phyloP scores from a whole-genome alignment of 2,888 invertebrate species.

The Rhamphomyia laevipes region DNA sequence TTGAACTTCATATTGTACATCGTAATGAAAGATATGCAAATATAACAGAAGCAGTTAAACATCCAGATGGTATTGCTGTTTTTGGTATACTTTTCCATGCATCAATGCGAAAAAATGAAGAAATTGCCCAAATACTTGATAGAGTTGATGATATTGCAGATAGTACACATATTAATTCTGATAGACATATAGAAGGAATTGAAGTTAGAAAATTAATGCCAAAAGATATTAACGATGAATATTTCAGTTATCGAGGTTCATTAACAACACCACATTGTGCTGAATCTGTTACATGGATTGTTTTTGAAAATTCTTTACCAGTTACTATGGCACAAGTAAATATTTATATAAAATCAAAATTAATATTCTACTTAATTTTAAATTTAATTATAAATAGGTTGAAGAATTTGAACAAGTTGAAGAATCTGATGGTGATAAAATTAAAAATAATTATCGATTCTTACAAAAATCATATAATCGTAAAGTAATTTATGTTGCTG shows the following conservation, averaged over 20 bases:
- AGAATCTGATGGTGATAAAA: constrained; percentile 26
- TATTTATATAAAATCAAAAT: neutral
- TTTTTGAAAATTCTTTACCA: constrained; percentile 44
- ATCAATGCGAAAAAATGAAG: constrained; percentile 25
- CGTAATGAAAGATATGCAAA: constrained; percentile 41
- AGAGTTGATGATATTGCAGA: constrained; percentile 2
- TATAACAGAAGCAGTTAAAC: constrained; percentile 40
- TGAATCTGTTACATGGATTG: constrained; percentile 64
- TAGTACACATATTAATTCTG: constrained; percentile 10
- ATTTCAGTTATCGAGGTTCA: constrained; percentile 55
- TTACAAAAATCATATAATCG: constrained; percentile 28
- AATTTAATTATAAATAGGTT: constrained; percentile 23
- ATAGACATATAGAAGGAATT: constrained; percentile 12
- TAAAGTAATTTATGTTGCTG: constrained; percentile 23
- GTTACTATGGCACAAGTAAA: constrained; percentile 41
- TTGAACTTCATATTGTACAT: constrained; percentile 58
- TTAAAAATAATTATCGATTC: constrained; percentile 40
- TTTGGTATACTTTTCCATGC: constrained; percentile 50
- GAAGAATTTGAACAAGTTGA: constrained; percentile 36
- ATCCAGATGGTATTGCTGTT: constrained; percentile 49
- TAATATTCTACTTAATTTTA: neutral
- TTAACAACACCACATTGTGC: constrained; percentile 62
- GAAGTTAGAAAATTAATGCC: constrained; percentile 41
- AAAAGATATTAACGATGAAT: constrained; percentile 42
- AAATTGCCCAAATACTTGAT: constrained; percentile 26